Conservation (phyloP, 2,888 invertebrate genomes). For the Dorcus parallelipipedus region DNA sequence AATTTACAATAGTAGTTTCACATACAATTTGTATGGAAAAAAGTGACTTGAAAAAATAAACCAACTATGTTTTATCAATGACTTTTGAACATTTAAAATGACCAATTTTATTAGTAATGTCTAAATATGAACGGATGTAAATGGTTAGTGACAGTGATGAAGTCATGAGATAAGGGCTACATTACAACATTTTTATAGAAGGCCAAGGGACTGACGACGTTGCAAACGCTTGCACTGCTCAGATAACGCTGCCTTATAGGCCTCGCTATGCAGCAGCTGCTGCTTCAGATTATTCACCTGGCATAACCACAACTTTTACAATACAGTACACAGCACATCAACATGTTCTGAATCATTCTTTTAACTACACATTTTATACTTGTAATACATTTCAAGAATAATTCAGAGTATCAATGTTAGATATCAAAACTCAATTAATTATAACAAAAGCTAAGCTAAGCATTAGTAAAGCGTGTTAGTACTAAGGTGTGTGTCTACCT, state of each 20-base stretch:
- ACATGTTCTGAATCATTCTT: slow-evolving; percentile 2
- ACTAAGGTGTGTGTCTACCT: slow-evolving; percentile 21
- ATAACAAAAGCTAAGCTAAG: slow-evolving; percentile 18
- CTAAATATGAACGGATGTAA: background rate
- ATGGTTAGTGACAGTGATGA: background rate
- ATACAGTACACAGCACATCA: background rate
- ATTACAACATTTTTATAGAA: slow-evolving; percentile 25
- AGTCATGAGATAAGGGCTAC: slow-evolving; percentile 20
- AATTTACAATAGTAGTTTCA: too few relatives aligned
- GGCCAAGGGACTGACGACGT: slow-evolving; percentile 27
- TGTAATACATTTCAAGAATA: background rate
- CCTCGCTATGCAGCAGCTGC: slow-evolving; percentile 34
- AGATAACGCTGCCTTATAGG: slow-evolving; percentile 35
- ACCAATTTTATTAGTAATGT: background rate
- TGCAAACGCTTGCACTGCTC: slow-evolving; percentile 36
- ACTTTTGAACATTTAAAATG: too few relatives aligned
- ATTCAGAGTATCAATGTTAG: background rate
- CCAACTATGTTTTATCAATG: too few relatives aligned
- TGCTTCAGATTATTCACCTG: slow-evolving; percentile 34
- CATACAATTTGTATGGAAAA: too few relatives aligned
- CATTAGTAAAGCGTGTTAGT: slow-evolving; percentile 25
- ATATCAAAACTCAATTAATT: too few relatives aligned
- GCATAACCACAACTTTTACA: slow-evolving; percentile 12
- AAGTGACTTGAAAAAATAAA: too few relatives aligned
- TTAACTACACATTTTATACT: background rate